phyloP scores from a whole-genome alignment of 1,140 invertebrate genomes.

The Homalodisca vitripennis region DNA sequence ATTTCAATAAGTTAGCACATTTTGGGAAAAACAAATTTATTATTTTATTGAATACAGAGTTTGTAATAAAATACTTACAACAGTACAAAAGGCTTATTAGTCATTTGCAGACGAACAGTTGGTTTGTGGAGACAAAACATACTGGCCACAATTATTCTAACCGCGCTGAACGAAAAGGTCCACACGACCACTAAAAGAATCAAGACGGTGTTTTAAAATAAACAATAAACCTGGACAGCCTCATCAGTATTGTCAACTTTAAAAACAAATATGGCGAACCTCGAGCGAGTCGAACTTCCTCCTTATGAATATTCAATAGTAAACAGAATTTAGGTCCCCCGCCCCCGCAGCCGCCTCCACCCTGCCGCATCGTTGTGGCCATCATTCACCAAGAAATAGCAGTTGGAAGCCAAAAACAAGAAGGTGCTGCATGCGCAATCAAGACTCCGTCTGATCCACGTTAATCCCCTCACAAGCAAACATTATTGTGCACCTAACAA shows the following conservation, averaged over 20 bases:
- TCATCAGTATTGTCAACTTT: slow-evolving; percentile 25
- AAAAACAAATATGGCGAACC: slow-evolving; percentile 29
- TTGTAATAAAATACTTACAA: too few relatives aligned
- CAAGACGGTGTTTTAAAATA: not conserved
- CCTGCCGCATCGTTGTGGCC: not conserved
- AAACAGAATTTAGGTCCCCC: slow-evolving; percentile 23
- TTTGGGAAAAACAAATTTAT: too few relatives aligned
- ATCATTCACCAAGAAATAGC: slow-evolving; percentile 22
- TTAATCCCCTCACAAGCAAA: slow-evolving; percentile 20
- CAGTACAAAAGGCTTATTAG: too few relatives aligned
- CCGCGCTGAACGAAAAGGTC: too few relatives aligned
- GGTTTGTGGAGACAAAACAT: too few relatives aligned
- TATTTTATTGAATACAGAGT: too few relatives aligned
- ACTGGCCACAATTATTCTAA: too few relatives aligned
- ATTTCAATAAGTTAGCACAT: too few relatives aligned
- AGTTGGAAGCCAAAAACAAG: slow-evolving; percentile 22
- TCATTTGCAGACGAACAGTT: too few relatives aligned
- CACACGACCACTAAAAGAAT: not conserved
- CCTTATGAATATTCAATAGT: slow-evolving; percentile 31
- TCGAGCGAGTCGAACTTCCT: slow-evolving; percentile 8
- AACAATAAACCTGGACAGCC: slow-evolving; percentile 10
- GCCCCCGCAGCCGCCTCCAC: not conserved
- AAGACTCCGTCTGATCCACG: not conserved
- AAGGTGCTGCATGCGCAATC: slow-evolving; percentile 11
- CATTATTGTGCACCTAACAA: slow-evolving; percentile 25